Percentiles rank a stretch among this genome's conserved stretches.
Evolutionary conservation across 2,888 invertebrate genomes (phyloP).

Genomic region (Seira sanloemensis): DNA sequence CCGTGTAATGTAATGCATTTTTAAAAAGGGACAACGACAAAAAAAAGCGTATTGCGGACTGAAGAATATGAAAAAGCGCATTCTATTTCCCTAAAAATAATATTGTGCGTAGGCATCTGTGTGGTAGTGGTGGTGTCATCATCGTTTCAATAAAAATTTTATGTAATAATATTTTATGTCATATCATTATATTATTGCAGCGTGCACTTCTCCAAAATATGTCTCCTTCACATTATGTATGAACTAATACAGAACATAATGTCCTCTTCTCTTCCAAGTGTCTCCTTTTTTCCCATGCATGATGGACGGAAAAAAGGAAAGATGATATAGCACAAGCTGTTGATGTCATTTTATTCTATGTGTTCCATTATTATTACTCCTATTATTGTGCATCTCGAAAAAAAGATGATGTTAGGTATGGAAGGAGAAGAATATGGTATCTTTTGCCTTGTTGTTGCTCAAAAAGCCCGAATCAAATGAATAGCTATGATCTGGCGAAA

Average conservation of each 20-base stretch:
- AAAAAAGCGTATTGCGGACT: background rate
- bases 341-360: conserved; percentile 18
- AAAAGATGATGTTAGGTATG: no score
- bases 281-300: no score
- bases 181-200: conserved; percentile 21
- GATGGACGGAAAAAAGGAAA: conserved; percentile 8
- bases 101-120: no score
- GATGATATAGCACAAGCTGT: conserved; percentile 33
- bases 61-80: background rate
- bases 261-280: conserved; percentile 13
- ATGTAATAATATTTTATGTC: conserved; percentile 26
- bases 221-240: conserved; percentile 3
- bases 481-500: no score
- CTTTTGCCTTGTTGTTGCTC: background rate
- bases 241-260: no score
- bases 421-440: background rate
- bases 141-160: conserved; percentile 17
- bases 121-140: background rate
- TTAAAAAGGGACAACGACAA: conserved; percentile 16
- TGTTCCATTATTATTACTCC: background rate
- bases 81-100: no score
- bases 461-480: no score
- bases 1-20: no score
- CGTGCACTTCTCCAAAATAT: conserved; percentile 20
- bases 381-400: no score